phyloP scores from a whole-genome alignment of 2,113 vertebrate genomes.

The Polypterus bichir region DNA sequence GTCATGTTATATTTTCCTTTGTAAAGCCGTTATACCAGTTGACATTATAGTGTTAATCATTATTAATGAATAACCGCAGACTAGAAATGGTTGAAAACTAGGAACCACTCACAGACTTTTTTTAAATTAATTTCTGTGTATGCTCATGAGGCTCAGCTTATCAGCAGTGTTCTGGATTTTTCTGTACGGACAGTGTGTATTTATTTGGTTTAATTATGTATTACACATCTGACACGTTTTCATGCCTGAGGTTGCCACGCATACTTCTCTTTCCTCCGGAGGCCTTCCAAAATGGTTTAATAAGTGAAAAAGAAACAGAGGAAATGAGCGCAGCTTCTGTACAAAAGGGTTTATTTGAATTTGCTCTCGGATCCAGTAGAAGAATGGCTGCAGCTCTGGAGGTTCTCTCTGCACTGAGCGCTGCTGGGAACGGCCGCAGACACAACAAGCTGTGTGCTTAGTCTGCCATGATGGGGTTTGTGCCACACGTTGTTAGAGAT shows the following conservation, averaged over 20 bases:
- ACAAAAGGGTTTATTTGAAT: conserved; percentile 8
- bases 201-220: not conserved
- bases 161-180: not conserved
- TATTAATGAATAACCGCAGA: no score
- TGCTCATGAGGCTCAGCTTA: not conserved
- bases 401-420: conserved; percentile 1
- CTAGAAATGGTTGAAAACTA: no score
- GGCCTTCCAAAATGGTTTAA: conserved; percentile 2
- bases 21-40: no score
- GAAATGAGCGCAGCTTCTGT: conserved; percentile 10
- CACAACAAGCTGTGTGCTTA: conserved; percentile 9
- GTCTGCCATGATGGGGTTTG: not conserved
- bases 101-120: no score
- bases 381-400: conserved; percentile 9
- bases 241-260: not conserved
- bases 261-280: not conserved
- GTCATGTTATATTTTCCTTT: no score
- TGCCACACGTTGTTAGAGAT: not conserved
- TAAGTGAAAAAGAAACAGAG: conserved; percentile 8
- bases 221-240: not conserved
- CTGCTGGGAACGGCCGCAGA: conserved; percentile 3
- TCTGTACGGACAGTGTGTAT: not conserved
- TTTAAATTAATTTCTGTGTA: no score
- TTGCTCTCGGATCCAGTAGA: conserved; percentile 5
- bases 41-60: no score